Evolutionary conservation across 2,888 invertebrate species (phyloP).

Genomic region (Cantharis lateralis): DNA sequence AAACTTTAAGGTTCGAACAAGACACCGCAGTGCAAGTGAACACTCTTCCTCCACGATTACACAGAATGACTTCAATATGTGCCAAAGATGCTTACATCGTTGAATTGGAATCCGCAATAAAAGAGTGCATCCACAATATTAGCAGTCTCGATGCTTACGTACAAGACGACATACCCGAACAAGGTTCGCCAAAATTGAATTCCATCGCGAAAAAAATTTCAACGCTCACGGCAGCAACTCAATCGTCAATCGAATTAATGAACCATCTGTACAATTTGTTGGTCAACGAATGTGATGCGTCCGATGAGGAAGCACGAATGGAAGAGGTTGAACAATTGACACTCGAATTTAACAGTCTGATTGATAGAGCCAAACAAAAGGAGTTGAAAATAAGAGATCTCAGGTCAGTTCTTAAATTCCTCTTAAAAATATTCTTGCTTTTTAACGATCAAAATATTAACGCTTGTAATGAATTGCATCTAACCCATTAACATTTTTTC

Average conservation of each 20-base stretch:
- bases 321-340: constrained; percentile 68
- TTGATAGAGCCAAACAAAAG: constrained; percentile 72
- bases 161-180: constrained; percentile 61
- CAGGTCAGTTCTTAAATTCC: constrained; percentile 62
- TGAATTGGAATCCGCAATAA: constrained; percentile 74
- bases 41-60: constrained; percentile 66
- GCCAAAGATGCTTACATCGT: constrained; percentile 82
- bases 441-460: neutral
- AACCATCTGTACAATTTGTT: constrained; percentile 78
- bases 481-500: constrained; percentile 42
- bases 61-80: constrained; percentile 71
- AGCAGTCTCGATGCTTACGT: constrained; percentile 70
- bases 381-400: constrained; percentile 78
- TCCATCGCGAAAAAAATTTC: constrained; percentile 73
- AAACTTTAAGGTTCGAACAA: constrained; percentile 75
- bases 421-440: neutral
- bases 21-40: constrained; percentile 83
- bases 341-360: constrained; percentile 69
- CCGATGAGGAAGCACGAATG: constrained; percentile 67
- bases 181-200: constrained; percentile 61
- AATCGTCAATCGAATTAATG: constrained; percentile 80
- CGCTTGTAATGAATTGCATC: neutral
- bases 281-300: constrained; percentile 73
- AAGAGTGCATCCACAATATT: constrained; percentile 71
- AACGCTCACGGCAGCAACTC: constrained; percentile 76